phyloP scores from a whole-genome alignment of 2,797 vertebrate genomes.

The Denticeps clupeoides region DNA sequence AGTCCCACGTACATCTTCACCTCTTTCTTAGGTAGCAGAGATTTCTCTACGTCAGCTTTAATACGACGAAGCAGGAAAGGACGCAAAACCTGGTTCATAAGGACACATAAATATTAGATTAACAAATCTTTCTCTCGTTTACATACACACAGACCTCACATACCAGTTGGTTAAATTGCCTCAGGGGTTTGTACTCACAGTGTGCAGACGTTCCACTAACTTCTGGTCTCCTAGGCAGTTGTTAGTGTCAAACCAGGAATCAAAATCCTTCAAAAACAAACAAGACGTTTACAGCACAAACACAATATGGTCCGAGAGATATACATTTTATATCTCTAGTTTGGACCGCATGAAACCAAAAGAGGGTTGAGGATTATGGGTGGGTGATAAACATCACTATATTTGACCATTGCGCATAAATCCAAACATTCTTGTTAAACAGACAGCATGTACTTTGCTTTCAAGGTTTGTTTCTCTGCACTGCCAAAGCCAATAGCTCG shows the following conservation, averaged over 20 bases:
- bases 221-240: constrained; percentile 95
- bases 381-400: too few relatives aligned
- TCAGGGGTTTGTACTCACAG: constrained; percentile 56
- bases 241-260: constrained; percentile 99
- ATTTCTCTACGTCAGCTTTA: constrained; percentile 97
- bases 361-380: too few relatives aligned
- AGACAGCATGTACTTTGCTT: too few relatives aligned
- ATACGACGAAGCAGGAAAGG: constrained; percentile 95
- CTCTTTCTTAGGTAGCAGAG: constrained; percentile 93
- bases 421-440: too few relatives aligned
- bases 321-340: neutral
- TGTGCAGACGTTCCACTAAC: constrained; percentile 92
- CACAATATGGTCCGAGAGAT: constrained; percentile 6
- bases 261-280: constrained; percentile 74
- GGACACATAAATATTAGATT: constrained; percentile 1
- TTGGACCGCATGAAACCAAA: neutral
- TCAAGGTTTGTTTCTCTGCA: too few relatives aligned
- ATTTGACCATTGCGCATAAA: too few relatives aligned
- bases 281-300: constrained; percentile 21
- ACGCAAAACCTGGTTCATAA: constrained; percentile 69
- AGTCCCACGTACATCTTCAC: constrained; percentile 97
- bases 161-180: too few relatives aligned
- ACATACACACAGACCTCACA: too few relatives aligned
- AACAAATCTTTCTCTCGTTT: too few relatives aligned
- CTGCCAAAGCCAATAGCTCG: too few relatives aligned